Evolutionary conservation across 2,797 vertebrate species (phyloP), one percentile per base, ranked within the genome.

Genomic region (Botia almorhae): DNA sequence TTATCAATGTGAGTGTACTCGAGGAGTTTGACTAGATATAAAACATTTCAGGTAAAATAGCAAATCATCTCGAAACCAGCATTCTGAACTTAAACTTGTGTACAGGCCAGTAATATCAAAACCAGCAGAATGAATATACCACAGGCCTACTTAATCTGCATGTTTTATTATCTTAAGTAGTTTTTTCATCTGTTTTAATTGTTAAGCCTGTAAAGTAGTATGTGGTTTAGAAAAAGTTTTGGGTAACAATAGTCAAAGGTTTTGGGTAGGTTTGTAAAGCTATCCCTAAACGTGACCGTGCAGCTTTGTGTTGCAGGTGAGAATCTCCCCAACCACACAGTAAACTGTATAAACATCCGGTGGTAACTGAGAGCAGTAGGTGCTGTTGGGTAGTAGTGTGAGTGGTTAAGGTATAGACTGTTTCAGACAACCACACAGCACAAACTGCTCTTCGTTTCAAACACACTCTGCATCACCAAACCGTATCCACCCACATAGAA

Each of bases 341-440:
- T 77, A 63, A 84, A 87, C 83, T 88, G 88, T 85, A 90, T 88
- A 91, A 90, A 91, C 90, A 91, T 93, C 91, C 91, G 89, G 91
- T 82, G 76, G 90, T 89, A 86, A 81, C 81, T 81, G 78, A 81
- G 81, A 36, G 74, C 19, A 68, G 84, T 69, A 85, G 86, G 82
- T 90, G 87, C 82, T 85, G 84, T 83, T 76, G 69, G 73, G 11
- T 83, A 74, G 86, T 82, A 86, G 81, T 82, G 74, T 77, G 72
- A 91, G 93, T 86, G 92, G 92, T 92, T 89, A 87, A 88, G 71
- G 89, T 86, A 77, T 23, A 29, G 68, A 84, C 82, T 23, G 78
- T 71, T 69, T 82, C 82, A 65, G 71, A 70, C 78, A 88, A 93
- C 92, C 90, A 85, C 91, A 87, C 51, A 65, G 50, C 69, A 56